Evolutionary conservation across 2,797 vertebrate species (phyloP), one percentile per base, ranked within the genome.

Genomic region (Diplodus puntazzo): DNA sequence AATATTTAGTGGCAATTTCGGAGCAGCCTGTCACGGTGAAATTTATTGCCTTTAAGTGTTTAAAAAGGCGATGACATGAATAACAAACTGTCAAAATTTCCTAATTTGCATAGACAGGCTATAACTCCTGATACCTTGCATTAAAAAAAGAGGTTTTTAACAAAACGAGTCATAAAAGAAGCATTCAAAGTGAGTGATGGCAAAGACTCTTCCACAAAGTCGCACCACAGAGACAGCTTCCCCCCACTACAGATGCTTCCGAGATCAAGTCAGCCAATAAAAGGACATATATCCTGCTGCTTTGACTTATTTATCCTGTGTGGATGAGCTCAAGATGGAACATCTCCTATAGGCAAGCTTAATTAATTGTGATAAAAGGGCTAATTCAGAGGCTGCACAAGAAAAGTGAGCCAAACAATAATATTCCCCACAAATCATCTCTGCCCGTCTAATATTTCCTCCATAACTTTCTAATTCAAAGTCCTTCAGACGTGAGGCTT

Each of bases 1-100:
- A 96, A 96, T 96, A 96, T 96, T 96, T 96, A 96, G 95, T 96
- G 95, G 95, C 94, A 96, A 96, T 96, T 96, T 96, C 94, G 81
- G 92, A 92, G 89, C 92, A 84, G 92, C 93, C 94, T 93, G 95
- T 95, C 95, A 94, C 20, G 23, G 49, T 55, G 83, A 87, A 92
- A 96, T 96, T 95, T 96, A 96, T 88, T 80, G 85, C 88, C 93
- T 91, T 95, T 96, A 96, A 96, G 96, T 96, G 96, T 96, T 96
- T 96, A 96, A 96, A 96, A 96, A 95, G 95, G 92, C 89, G 83
- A 95, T 93, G 95, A 94, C 95, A 96, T 96, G 95, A 96, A 96
- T 96, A 96, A 96, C 95, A 95, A 96, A 96, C 94, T 96, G 95
- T 96, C 95, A 96, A 92, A 95, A 93, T 91, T 87, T 83, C 79